Base-by-base conservation (phyloP, 2,797 vertebrate species). In the Zenarchopterus dispar region DNA sequence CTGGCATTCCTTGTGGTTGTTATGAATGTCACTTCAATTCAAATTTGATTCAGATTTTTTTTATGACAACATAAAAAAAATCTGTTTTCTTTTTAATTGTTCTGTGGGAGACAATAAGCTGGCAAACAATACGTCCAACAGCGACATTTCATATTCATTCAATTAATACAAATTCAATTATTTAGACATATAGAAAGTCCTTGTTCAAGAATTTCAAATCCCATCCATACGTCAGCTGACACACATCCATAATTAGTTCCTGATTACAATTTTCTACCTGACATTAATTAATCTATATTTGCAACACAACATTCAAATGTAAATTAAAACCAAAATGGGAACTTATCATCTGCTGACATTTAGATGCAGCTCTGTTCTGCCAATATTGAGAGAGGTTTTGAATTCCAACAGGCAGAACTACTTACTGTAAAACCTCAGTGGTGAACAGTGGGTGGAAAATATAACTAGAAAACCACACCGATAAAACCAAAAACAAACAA, bases 231-330 rank as follows among this genome's bases (percentile, higher is more conserved):
- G 36, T 59, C 62, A 44, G 48, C 62, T 74, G 13, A 39, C 13
- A 15, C 36, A 39, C 80, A 58, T 83, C 51, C 63, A 80, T 83
- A 77, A 84, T 86, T 69, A 87, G 78, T 75, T 65, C 67, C 84
- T 69, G 65, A 86, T 86, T 76, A 49, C 57, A 64, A 71, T 46
- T 70, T 77, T 73, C 71, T 76, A 36, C 52, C 44, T 70, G 48
- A 71, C 60, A 60, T 75, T 56, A 36, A 75, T 63, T 62, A 70
- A 88, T 80, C 52, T 50, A 21, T 70, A 61, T 79, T 78, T 75
- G 58, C 45, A 6, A 52, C 62, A 51, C 39, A 47, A 51, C 57
- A 73, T 64, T 67, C 57, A 76, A 51, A 77, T 77, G 66, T 43
- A 55, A 80, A 72, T 76, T 75, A 8, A 68, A 72, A 75, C 72